These are phyloP conservation scores for Aspiorhynchus laticeps DNA, from an alignment of 2,113 vertebrate genomes.

Conservation along the genomic window DNA sequence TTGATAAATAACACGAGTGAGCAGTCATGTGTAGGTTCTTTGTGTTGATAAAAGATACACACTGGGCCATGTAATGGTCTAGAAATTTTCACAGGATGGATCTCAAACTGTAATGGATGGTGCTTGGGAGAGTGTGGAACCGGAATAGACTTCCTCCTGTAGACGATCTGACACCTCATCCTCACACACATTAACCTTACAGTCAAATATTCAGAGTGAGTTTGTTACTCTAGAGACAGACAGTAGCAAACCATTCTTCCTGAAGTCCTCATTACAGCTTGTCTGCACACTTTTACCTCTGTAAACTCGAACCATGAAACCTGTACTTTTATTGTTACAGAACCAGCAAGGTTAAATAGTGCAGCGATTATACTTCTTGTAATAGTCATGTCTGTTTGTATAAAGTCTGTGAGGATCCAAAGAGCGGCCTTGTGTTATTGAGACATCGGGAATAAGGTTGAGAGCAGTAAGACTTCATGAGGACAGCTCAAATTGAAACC, in stretches of 20 bases:
- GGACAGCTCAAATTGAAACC: constrained; percentile 70
- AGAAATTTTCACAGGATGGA: constrained; percentile 12
- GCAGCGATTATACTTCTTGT: constrained; percentile 6
- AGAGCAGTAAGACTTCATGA: constrained; percentile 25
- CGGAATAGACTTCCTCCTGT: constrained; percentile 6
- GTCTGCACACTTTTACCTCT: not conserved
- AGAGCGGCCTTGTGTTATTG: constrained; percentile 42
- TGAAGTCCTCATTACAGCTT: not conserved
- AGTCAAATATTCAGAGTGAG: not conserved
- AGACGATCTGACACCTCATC: constrained; percentile 23
- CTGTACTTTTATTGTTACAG: not conserved
- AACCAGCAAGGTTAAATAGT: constrained; percentile 7
- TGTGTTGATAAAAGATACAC: constrained; percentile 30
- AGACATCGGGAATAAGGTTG: not conserved
- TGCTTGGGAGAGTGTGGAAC: constrained; percentile 40
- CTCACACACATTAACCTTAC: not conserved
- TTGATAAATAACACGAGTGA: not conserved
- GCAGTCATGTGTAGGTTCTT: not conserved
- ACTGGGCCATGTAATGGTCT: constrained; percentile 4
- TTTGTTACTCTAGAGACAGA: constrained; percentile 3
- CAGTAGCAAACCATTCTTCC: not conserved
- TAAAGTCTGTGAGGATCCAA: constrained; percentile 61
- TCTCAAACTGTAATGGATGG: constrained; percentile 45
- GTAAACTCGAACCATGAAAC: not conserved
- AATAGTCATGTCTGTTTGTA: constrained; percentile 54